Base-by-base conservation (phyloP, 2,113 vertebrate species). In the Xiphorhynchus elegans region DNA sequence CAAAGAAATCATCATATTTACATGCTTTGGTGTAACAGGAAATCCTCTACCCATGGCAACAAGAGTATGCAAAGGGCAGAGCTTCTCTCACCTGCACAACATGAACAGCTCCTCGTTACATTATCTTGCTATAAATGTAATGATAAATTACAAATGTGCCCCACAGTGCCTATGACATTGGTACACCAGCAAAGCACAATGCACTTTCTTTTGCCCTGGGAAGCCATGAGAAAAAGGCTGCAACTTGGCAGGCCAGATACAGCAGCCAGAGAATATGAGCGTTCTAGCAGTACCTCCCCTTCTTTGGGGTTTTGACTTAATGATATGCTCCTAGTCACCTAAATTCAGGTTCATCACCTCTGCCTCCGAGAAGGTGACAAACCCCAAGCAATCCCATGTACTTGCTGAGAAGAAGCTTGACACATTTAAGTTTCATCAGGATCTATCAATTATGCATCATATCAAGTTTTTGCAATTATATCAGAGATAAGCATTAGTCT, bases 1-100 rank as follows among this genome's bases (percentile, higher is more conserved):
- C 18, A 72, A 68, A 74, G 16, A 63, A 75, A 40, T 66, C 28
- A 47, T 21, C 0, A 0, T 63, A 31, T 28, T 24, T 87, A 13
- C 1, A 0, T 63, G 46, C 21, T 55, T 63, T 42, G 60, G 13
- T 37, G 49, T 44, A 33, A 66, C 5, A 62, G 35, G 18, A 63
- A 84, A 55, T 75, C 0, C 0, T 53, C 37, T 74, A 13, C 15
- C 18, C 0, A 0, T 39, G 12, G 24, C 44, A 82, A 56, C 1
- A 0, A 13, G 33, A 56, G 60, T 26, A 23, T 74, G 24, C 28
- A n/a, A 25, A 42, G 31, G 23, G 39, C 29, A 37, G 46, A 55
- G 53, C 11, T 67, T 5, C 15, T 59, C 23, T n/a, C n/a, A n/a
- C 9, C 52, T 77, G 52, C 10, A n/a, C 44, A 80, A 23, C 33